phyloP scores from a whole-genome alignment of 2,888 invertebrate species.

The Eupithecia insigniata region DNA sequence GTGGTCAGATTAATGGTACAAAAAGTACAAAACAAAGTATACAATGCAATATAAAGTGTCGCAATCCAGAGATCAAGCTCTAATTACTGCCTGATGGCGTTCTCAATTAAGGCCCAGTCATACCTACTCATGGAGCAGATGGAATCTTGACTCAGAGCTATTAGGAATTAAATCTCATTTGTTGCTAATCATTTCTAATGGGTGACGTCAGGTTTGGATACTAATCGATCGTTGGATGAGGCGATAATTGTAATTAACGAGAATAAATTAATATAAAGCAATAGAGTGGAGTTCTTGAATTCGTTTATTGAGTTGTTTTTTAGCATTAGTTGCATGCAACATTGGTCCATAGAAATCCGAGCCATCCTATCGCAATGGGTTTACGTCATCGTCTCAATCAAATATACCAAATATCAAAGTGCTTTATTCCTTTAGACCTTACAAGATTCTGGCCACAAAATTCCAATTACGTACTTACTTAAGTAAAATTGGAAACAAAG shows the following conservation, averaged over 20 bases:
- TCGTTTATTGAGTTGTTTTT: too few species aligned
- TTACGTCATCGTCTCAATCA: too few species aligned
- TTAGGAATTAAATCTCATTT: constrained; percentile 31
- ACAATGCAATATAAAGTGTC: not conserved
- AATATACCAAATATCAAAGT: too few species aligned
- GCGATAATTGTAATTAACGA: not conserved
- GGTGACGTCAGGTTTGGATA: constrained; percentile 20
- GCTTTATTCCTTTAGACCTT: too few species aligned
- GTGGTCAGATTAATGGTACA: not conserved
- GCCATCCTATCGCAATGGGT: not conserved
- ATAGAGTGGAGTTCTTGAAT: too few species aligned
- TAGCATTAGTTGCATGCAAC: not conserved
- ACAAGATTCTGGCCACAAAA: too few species aligned
- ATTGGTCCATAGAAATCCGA: too few species aligned
- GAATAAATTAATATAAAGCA: too few species aligned
- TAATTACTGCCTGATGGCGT: constrained; percentile 31
- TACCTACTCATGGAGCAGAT: constrained; percentile 39
- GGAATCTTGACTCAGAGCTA: constrained; percentile 26
- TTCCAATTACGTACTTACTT: too few species aligned
- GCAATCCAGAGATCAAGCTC: constrained; percentile 2
- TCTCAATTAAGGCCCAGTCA: constrained; percentile 30
- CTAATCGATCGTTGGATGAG: not conserved
- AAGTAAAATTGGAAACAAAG: too few species aligned
- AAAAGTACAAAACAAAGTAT: not conserved
- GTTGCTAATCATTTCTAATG: constrained; percentile 20